Evolutionary conservation across 2,797 vertebrate species (phyloP), one percentile per base, ranked within the genome.

Genomic region (Argyrosomus regius): DNA sequence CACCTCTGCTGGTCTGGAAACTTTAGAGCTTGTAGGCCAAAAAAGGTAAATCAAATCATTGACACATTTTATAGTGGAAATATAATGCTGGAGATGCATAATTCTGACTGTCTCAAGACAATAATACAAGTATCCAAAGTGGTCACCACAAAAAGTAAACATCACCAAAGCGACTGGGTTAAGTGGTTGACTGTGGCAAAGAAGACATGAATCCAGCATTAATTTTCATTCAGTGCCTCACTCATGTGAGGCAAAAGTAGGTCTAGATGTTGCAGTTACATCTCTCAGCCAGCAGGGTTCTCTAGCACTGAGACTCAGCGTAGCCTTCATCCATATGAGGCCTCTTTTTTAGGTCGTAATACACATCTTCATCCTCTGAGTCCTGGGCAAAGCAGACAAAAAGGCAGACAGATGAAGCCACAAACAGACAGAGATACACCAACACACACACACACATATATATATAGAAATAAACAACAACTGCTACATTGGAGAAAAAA

Each of bases 231-330:
- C 46, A 61, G 50, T 48, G 31, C 24, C 54, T 78, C 56, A 48
- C 22, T 52, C 53, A 10, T 35, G n/a, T 3, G 16, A 80, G 58
- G 57, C 56, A 6, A 60, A 5, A 20, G 46, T 3, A 17, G 69
- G 28, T 35, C 22, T 18, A 20, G 1, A 71, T 7, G n/a, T 10
- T 76, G 84, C 64, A 76, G 65, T 79, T 74, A 20, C 71, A 50
- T 14, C 41, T 65, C 9, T 24, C 72, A 13, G 31, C 80, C 85
- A 89, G 68, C 66, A 75, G 87, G 85, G 75, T 31, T 58, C 75
- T 80, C 90, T 95, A 95, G 72, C 74, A 91, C 66, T 77, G 89
- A 77, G 94, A 94, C 77, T 95, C 93, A 1, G 81, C 90, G 16
- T 81, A 79, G 9, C 16, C 74, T 16, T 90, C 86, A 1, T 90